Base-by-base conservation (phyloP, 2,797 vertebrate species). In the Catamblyrhynchus diadema region DNA sequence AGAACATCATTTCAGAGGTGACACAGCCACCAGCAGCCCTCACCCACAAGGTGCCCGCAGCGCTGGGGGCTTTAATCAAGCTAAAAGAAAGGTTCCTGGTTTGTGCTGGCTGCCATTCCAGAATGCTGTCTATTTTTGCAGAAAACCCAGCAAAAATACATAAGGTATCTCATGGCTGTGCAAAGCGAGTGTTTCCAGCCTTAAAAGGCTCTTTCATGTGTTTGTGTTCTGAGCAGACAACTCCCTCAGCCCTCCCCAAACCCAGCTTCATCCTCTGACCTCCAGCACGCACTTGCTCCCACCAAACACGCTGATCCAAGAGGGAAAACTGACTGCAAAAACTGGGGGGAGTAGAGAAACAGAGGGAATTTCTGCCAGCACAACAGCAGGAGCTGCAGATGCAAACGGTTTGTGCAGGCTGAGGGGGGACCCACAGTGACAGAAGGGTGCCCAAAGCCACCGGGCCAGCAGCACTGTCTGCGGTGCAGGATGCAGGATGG, bases 261-360 rank as follows among this genome's bases (percentile, higher is more conserved):
- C n/a, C 33, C 71, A 42, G 66, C 73, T 39, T 47, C 81, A 30
- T 62, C 64, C 88, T 12, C 86, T 35, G 70, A 84, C 71, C 70
- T 57, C 33, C 10, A 0, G 42, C 47, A 61, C 1, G 0, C 0
- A 1, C 53, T 5, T 7, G 47, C 30, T 86, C 61, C 45, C 86
- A n/a, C 56, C 0, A 0, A 73, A 50, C 0, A 4, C 0, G 0
- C 9, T 0, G 0, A 28, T 9, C n/a, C 13, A 1, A 65, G 45
- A 41, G 66, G 54, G 33, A 51, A 14, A 83, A 45, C 13, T 6
- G 48, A 45, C 13, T 6, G 48, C 60, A 71, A 66, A 73, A 93
- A 47, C 7, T 4, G 5, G 0, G 23, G n/a, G 32, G 7, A 9
- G 57, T 10, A 25, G 27, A 56, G 35, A 60, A 53, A 48, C 7